These are phyloP conservation scores for Carettochelys insculpta DNA, from an alignment of 2,113 vertebrate species.

Conservation along the genomic window DNA sequence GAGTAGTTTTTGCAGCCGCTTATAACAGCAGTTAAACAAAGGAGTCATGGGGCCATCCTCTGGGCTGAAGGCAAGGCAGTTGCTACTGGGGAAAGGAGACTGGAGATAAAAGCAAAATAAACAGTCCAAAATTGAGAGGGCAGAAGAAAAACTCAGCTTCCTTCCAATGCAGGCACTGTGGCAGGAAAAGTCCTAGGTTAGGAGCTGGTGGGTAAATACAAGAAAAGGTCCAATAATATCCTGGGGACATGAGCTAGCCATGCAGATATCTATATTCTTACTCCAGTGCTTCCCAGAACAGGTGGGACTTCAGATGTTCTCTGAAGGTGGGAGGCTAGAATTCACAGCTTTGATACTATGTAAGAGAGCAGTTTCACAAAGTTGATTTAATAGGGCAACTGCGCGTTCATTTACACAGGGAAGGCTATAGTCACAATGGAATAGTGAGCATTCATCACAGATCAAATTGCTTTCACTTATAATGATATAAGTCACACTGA, in stretches of 20 bases:
- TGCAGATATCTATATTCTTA: background rate
- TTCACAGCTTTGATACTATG: background rate
- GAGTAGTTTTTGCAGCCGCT: constrained; percentile 73
- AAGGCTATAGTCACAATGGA: constrained; percentile 37
- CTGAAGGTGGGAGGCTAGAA: background rate
- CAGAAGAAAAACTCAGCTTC: constrained; percentile 55
- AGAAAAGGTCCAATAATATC: background rate
- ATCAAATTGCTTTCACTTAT: background rate
- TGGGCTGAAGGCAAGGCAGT: constrained; percentile 62
- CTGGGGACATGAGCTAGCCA: background rate
- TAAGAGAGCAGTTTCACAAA: background rate
- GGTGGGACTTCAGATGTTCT: constrained; percentile 2
- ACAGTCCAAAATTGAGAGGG: constrained; percentile 72
- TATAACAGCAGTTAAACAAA: constrained; percentile 79
- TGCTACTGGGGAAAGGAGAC: constrained; percentile 68
- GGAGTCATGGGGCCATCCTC: constrained; percentile 63
- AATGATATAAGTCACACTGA: background rate
- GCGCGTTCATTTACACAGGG: constrained; percentile 1
- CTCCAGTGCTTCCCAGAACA: background rate
- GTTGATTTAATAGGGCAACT: background rate
- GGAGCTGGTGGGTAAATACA: background rate
- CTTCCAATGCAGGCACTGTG: background rate
- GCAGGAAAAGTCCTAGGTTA: background rate
- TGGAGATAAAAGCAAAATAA: constrained; percentile 75
- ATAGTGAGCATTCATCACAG: constrained; percentile 6